These are phyloP conservation scores for Labeo catla DNA, from an alignment of 2,113 vertebrate species.

Conservation along the genomic window DNA sequence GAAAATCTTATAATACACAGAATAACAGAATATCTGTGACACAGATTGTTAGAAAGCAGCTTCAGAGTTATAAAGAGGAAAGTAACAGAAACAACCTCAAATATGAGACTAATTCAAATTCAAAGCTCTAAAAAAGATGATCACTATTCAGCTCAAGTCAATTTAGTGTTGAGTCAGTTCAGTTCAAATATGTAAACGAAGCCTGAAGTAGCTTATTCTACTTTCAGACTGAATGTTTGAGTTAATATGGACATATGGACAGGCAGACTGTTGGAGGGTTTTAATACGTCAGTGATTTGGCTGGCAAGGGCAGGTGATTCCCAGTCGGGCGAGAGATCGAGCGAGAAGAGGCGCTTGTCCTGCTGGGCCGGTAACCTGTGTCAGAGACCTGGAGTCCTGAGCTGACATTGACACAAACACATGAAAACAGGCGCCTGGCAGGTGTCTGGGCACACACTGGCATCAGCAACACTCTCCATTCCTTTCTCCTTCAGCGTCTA, in stretches of 20 bases:
- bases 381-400: conserved; percentile 49
- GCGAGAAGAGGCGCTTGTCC: conserved; percentile 44
- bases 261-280: conserved; percentile 61
- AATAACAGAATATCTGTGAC: background rate
- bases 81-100: background rate
- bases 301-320: conserved; percentile 59
- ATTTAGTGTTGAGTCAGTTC: background rate
- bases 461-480: conserved; percentile 53
- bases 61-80: background rate
- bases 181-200: background rate
- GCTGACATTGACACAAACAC: conserved; percentile 44
- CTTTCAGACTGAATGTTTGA: conserved; percentile 42
- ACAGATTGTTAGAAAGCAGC: too few relatives aligned
- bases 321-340: conserved; percentile 57
- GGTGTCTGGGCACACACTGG: conserved; percentile 45
- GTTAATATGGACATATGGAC: conserved; percentile 61
- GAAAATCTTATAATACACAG: too few relatives aligned
- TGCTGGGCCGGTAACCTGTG: conserved; percentile 55
- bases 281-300: conserved; percentile 60
- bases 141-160: background rate
- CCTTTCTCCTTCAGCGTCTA: conserved; percentile 55
- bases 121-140: too few relatives aligned
- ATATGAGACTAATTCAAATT: background rate
- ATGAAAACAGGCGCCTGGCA: conserved; percentile 38
- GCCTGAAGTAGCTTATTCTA: conserved; percentile 25